Conservation (phyloP, 1,140 invertebrate genomes). For the Apis cerana region DNA sequence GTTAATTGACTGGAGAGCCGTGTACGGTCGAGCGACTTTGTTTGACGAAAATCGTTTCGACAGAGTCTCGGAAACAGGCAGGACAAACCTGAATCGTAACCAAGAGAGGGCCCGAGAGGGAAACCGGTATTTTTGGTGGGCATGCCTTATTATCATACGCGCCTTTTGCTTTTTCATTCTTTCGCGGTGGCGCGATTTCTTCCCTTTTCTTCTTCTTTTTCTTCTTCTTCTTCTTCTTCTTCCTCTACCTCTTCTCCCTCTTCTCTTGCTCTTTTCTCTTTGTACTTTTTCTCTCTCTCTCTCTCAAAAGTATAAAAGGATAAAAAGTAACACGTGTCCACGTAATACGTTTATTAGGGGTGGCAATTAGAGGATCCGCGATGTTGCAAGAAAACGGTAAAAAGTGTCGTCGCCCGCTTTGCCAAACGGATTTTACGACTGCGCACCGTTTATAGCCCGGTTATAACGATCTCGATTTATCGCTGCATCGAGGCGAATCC, state of each 20-base stretch:
- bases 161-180: conserved; percentile 58
- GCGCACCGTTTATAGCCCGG: not conserved
- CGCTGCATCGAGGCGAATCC: too few species aligned
- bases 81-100: conserved; percentile 67
- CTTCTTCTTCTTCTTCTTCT: not conserved
- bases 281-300: not conserved
- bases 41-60: conserved; percentile 68
- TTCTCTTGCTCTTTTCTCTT: not conserved
- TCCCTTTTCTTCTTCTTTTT: not conserved
- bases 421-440: conserved; percentile 16
- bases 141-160: conserved; percentile 64
- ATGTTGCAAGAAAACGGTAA: conserved; percentile 36
- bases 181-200: conserved; percentile 34
- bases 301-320: too few species aligned
- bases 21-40: conserved; percentile 62
- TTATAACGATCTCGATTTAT: not conserved
- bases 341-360: conserved; percentile 46
- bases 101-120: conserved; percentile 48
- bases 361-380: conserved; percentile 33
- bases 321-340: conserved; percentile 10
- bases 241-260: not conserved
- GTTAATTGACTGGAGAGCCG: conserved; percentile 66
- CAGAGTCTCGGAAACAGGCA: conserved; percentile 57
- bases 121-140: conserved; percentile 67
- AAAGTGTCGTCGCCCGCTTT: conserved; percentile 6